phyloP scores from a whole-genome alignment of 2,888 invertebrate species.

The Lithophane leautieri region DNA sequence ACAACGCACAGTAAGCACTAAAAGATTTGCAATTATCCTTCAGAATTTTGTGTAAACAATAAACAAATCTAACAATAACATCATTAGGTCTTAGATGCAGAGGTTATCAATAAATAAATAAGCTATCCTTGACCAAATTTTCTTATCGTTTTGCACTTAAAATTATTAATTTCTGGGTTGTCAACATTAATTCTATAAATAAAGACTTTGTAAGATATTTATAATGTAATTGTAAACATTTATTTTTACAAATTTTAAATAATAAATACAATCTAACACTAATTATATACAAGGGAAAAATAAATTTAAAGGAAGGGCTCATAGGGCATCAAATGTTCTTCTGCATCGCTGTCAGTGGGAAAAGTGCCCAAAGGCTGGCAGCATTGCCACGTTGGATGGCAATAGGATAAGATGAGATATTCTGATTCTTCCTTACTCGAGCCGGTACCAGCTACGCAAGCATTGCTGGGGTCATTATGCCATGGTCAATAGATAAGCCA shows the following conservation, averaged over 20 bases:
- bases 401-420: too few relatives aligned
- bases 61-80: conserved; percentile 17
- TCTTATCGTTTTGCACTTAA: conserved; percentile 28
- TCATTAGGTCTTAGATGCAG: conserved; percentile 2
- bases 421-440: too few relatives aligned
- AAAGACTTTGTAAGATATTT: neutral
- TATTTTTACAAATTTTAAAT: too few relatives aligned
- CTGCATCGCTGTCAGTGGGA: too few relatives aligned
- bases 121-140: conserved; percentile 50
- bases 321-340: too few relatives aligned
- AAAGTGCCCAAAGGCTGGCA: too few relatives aligned
- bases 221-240: too few relatives aligned
- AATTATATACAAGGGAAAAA: too few relatives aligned
- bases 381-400: too few relatives aligned
- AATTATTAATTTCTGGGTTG: conserved; percentile 35
- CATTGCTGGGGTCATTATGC: neutral
- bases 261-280: too few relatives aligned
- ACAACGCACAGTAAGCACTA: neutral
- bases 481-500: neutral
- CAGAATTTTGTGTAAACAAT: conserved; percentile 10
- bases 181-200: conserved; percentile 18
- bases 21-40: conserved; percentile 1
- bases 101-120: conserved; percentile 43
- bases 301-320: too few relatives aligned
- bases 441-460: neutral